Conservation (phyloP, 2,113 vertebrate species). For the Notarius lentiginosus region DNA sequence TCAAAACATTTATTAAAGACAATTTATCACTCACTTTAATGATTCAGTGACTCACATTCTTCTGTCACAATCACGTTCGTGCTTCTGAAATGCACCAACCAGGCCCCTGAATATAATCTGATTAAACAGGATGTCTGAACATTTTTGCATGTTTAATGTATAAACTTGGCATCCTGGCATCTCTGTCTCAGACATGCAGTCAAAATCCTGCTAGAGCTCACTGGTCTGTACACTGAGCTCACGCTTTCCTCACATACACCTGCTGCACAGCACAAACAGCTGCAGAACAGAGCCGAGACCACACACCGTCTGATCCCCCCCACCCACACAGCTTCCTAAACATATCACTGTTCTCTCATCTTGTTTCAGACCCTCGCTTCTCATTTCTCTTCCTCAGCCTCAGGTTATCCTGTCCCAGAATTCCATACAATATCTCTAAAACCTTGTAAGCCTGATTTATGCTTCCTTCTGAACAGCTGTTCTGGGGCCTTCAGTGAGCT, state of each 20-base stretch:
- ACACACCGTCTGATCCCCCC: background rate
- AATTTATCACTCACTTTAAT: conserved; percentile 11
- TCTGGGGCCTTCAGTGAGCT: background rate
- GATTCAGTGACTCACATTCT: conserved; percentile 17
- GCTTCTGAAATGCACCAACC: conserved; percentile 7
- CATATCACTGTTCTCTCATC: background rate
- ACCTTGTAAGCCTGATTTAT: conserved; percentile 20
- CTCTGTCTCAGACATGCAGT: background rate
- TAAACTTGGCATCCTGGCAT: background rate
- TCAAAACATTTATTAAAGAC: conserved; percentile 13
- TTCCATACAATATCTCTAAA: conserved; percentile 7
- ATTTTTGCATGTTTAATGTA: background rate
- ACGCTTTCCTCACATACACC: conserved; percentile 18
- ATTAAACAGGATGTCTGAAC: background rate
- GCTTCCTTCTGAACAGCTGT: conserved; percentile 2
- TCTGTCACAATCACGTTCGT: background rate
- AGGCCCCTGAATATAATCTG: background rate
- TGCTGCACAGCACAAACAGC: conserved; percentile 24
- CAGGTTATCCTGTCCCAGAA: background rate
- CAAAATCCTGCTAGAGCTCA: background rate
- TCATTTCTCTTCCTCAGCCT: conserved; percentile 6
- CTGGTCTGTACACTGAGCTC: conserved; percentile 25
- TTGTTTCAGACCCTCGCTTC: background rate
- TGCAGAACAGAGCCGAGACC: conserved; percentile 18
- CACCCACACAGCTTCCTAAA: background rate